Evolutionary conservation across 1,140 invertebrate genomes (phyloP), one percentile per base, ranked within the genome.

Genomic region (Tenebrio molitor): DNA sequence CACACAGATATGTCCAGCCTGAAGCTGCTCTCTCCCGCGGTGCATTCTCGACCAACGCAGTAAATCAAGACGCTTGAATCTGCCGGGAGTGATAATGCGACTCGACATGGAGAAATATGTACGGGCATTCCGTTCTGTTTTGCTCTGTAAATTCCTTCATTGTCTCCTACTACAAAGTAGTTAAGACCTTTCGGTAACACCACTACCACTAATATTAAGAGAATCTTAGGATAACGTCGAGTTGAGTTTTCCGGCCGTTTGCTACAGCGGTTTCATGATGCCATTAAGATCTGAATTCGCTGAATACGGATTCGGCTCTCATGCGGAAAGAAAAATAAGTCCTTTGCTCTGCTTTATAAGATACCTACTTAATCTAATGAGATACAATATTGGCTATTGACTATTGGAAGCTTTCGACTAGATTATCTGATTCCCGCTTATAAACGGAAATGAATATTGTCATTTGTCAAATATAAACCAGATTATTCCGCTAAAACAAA

Each of bases 41-140:
- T 70, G 68, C 68, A 70, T 70, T 58, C 46, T 62, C 46, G 50
- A 70, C 68, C 68, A 72, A 71, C 67, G 34, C 67, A 65, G 42
- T 76, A 76, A 76, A 76, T 76, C 75, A 76, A 72, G 69, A 74
- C 58, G 66, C 29, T 62, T 70, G 70, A 76, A 76, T 74, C 75
- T 76, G 70, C 63, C 44, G 75, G 75, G 75, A 76, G 75, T 76
- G 73, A 76, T 76, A 76, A 76, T 72, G 62, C 70, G 50, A 76
- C 58, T 64, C 42, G 70, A 76, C 75, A 76, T 69, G 33, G 72
- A 76, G 73, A 76, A 74, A 76, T 76, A 76, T 74, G 75, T 76
- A 76, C 71, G 68, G 62, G 50, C 66, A 71, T 74, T 67, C 64
- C 73, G 50, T 44, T 68, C 66, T 73, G 62, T 73, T 73, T 73